These are phyloP conservation scores for Bubo bubo DNA, from an alignment of 2,113 vertebrate species.

Conservation along the genomic window DNA sequence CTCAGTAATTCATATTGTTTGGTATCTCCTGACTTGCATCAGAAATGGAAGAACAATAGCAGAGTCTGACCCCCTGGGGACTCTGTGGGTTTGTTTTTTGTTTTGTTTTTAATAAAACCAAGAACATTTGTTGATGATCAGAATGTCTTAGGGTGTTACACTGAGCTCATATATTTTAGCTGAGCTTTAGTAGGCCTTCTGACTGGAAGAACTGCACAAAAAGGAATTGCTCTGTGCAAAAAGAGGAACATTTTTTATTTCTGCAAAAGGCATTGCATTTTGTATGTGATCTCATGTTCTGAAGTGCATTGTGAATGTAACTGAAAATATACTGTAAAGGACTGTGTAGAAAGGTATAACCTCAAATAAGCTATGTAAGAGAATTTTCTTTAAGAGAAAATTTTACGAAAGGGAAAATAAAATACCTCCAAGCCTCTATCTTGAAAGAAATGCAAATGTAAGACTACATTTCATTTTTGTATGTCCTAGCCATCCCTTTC, in stretches of 20 bases:
- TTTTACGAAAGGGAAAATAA: not conserved
- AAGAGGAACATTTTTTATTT: not conserved
- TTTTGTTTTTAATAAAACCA: conserved; percentile 46
- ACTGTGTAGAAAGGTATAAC: not conserved
- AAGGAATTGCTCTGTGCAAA: not conserved
- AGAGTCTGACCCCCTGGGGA: conserved; percentile 16
- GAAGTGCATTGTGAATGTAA: not conserved
- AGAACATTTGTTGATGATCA: conserved; percentile 40
- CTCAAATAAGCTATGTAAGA: conserved; percentile 20
- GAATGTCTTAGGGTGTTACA: conserved; percentile 2
- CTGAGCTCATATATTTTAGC: conserved; percentile 43
- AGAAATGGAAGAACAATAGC: conserved; percentile 63
- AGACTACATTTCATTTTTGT: not conserved
- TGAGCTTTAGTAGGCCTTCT: conserved; percentile 33
- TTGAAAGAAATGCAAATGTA: not conserved
- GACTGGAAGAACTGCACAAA: conserved; percentile 30
- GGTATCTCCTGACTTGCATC: conserved; percentile 56
- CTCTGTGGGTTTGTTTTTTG: not conserved
- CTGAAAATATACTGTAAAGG: conserved; percentile 18
- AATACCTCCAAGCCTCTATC: not conserved
- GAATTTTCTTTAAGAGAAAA: conserved; percentile 26
- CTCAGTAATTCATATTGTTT: conserved; percentile 48
- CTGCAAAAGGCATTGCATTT: conserved; percentile 46
- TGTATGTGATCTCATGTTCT: conserved; percentile 5
- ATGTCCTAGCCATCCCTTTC: not conserved